Conservation (phyloP, 2,113 vertebrate species). For the Patagioenas fasciata region DNA sequence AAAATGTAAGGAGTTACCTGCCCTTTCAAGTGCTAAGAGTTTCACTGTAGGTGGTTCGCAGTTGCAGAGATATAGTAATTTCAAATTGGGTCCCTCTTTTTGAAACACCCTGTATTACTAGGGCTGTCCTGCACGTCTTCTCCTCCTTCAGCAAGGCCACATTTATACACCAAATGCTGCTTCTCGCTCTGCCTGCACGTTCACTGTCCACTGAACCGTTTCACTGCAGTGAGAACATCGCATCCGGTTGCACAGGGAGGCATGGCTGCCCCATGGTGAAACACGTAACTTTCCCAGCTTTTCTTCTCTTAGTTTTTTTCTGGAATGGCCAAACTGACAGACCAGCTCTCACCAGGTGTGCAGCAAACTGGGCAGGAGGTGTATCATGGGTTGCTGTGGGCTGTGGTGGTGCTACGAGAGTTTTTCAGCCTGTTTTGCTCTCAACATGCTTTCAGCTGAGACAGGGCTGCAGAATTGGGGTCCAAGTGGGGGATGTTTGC, state of each 20-base stretch:
- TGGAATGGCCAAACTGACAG: not conserved
- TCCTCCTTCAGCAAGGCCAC: not conserved
- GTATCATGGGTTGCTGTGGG: not conserved
- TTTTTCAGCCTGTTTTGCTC: not conserved
- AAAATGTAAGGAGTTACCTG: no score
- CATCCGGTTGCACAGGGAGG: no score
- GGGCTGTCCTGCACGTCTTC: not conserved
- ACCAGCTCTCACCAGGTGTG: not conserved
- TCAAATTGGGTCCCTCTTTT: no score
- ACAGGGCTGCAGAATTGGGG: not conserved
- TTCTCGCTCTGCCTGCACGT: not conserved
- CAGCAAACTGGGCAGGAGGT: not conserved
- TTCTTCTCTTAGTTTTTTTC: not conserved
- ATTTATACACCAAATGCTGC: fast-evolving
- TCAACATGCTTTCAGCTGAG: not conserved
- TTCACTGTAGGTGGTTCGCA: no score
- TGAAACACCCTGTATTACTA: no score
- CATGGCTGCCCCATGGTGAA: not conserved
- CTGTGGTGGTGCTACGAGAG: not conserved
- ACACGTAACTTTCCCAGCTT: not conserved
- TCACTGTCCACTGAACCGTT: not conserved
- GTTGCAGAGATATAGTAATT: no score
- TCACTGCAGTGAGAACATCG: not conserved
- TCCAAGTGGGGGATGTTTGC: not conserved
- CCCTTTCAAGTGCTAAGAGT: no score